Base-by-base conservation (phyloP, 1,140 invertebrate genomes). In the Pogonus chalceus region DNA sequence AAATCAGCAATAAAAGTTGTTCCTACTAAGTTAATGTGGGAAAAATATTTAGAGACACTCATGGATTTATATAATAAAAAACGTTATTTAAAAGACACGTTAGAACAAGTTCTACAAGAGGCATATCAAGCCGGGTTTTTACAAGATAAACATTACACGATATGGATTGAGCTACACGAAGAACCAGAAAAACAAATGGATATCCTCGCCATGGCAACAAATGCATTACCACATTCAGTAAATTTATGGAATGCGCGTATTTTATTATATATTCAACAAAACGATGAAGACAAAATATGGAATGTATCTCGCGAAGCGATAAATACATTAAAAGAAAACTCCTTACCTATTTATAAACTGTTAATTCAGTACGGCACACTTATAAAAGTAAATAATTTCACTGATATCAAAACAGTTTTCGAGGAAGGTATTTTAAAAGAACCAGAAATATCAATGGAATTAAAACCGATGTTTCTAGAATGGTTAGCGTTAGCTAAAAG, bases 391-490 rank as follows among this genome's bases (percentile, higher is more conserved):
- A 54, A 49, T 23, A 18, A 20, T 53, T 51, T 23, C 43, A 49
- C 60, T 35, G 48, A 72, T 62, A 62, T 69, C 10, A 70, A 77
- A 59, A 63, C 71, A 56, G 60, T 76, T 48, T 76, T 73, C 49
- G 56, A 72, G 56, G 66, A 71, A 47, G 72, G 70, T 23, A 49
- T 77, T 16, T 58, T 62, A 43, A 59, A 62, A n/a, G 56, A 68
- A 46, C 53, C 57, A 12, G 59, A 46, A n/a, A 68, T 78, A 48
- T 61, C 70, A 2, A 63, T 57, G 24, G 60, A 64, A 39, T 67
- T 78, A 48, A 76, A 74, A 62, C 68, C 72, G n/a, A 49, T 61
- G 20, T 78, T 74, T 47, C 59, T 79, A 3, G 72, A 77, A 55
- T 76, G 74, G 72, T 48, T 60, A 39, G 55, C 56, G 46, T 53